These are phyloP conservation scores for Thunnus maccoyii DNA, from an alignment of 2,113 vertebrate genomes.

Conservation along the genomic window DNA sequence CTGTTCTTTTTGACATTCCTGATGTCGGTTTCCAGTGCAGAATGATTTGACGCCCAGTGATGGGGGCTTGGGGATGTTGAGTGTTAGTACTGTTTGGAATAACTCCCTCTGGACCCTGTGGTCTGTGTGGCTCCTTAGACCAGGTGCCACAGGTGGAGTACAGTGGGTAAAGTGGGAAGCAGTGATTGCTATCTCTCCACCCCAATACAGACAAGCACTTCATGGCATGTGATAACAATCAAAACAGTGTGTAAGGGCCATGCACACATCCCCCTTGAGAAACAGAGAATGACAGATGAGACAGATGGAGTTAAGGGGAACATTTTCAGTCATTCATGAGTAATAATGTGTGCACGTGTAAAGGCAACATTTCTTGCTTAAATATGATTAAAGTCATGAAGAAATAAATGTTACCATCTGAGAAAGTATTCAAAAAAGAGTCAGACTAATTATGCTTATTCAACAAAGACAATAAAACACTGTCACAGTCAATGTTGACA, in stretches of 20 bases:
- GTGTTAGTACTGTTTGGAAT: constrained; percentile 20
- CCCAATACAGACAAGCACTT: constrained; percentile 84
- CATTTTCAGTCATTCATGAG: too few relatives aligned
- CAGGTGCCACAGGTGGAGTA: constrained; percentile 58
- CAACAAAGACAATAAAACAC: too few relatives aligned
- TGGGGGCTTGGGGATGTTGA: background rate
- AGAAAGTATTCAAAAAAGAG: too few relatives aligned
- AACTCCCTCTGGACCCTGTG: constrained; percentile 33
- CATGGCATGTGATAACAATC: constrained; percentile 84
- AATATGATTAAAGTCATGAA: background rate
- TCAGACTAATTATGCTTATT: too few relatives aligned
- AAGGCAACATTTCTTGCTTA: too few relatives aligned
- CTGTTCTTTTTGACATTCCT: constrained; percentile 15
- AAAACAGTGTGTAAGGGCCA: constrained; percentile 80
- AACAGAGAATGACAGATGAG: background rate
- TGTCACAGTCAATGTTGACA: too few relatives aligned
- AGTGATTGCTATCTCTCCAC: constrained; percentile 72
- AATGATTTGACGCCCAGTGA: constrained; percentile 3
- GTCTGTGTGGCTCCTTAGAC: constrained; percentile 3
- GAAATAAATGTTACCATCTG: too few relatives aligned
- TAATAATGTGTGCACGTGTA: too few relatives aligned
- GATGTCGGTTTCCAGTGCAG: background rate
- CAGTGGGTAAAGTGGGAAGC: constrained; percentile 77
- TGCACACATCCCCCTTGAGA: constrained; percentile 76
- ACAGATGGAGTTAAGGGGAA: background rate